Evolutionary conservation across 2,888 invertebrate genomes (phyloP), one percentile per base, ranked within the genome.

Genomic region (Kryphioiulus occultus): DNA sequence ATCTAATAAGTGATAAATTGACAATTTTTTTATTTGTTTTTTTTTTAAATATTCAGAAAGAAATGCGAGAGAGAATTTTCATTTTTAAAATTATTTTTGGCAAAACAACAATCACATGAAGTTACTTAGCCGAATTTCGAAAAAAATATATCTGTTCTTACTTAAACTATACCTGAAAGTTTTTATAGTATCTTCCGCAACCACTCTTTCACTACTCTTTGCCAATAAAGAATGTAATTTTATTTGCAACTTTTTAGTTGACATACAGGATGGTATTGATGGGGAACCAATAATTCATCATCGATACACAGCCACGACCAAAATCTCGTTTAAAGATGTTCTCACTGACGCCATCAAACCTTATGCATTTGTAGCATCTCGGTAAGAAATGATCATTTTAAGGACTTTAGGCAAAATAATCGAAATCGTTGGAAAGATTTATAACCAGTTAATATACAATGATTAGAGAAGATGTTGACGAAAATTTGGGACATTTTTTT

Each of bases 241-340:
- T 15, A 53, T 53, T n/a, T 53, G 19, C 0, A n/a, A 53, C 88
- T 86, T 91, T 92, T 85, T 91, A 94, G 94, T 94, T 91, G 94
- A 94, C 90, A 92, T 93, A 87, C 94, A 94, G 93, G 93, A 94
- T 90, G 92, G 92, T 7, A 92, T 94, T 93, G 93, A 94, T 90
- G 92, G 92, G 5, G 92, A 93, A 87, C 94, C 94, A 7, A 92
- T 94, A 42, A 93, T 94, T 88, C 94, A 93, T 89, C 94, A 94
- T 90, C 93, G 93, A 35, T 91, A 92, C 90, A 93, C 93, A 0
- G 90, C 93, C 32, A 93, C 93, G 0, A 91, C 92, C 26, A 92
- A 92, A 89, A 92, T 92, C 78, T 90, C 91, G n/a, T 91, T 93
- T 85, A 91, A 91, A 86, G 93, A 93, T 89, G 92, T 93, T 22